Base-by-base conservation (phyloP, 2,888 invertebrate genomes). In the Lasius platythorax region DNA sequence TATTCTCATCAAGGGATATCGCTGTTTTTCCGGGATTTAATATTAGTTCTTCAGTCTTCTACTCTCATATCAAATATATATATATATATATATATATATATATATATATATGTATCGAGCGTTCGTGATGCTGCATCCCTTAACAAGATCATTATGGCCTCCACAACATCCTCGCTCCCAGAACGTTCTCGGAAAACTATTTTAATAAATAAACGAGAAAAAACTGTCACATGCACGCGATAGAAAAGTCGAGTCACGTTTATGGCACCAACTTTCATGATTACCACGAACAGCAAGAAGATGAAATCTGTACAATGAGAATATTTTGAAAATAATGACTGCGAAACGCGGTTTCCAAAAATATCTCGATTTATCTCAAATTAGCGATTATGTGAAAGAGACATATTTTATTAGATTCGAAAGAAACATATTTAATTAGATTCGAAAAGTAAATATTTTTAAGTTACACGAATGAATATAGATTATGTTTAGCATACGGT, bases 111-210 rank as follows among this genome's bases (percentile, higher is more conserved):
- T 28, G 28, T 15, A 37, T 68, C 43, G 58, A 53, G 18, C 33
- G 46, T 33, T 79, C 83, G 78, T 56, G 88, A 33, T 78, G 86
- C 82, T 85, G 87, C 87, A 85, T 85, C 86, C 73, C 63, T 58
- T 75, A 84, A 76, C 66, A 72, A 85, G 74, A 85, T 72, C 82
- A 85, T 90, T 87, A 88, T 53, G 67, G 53, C 46, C 66, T 40
- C 72, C 84, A 67, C 75, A 88, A 86, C 72, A 46, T 87, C 76
- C 89, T 85, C 87, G 87, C 73, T 67, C 73, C 88, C 90, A 85
- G 82, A 86, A 87, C 75, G 75, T 72, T 84, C 63, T 64, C 28
- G 76, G 72, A 46, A 87, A 87, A 87, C 70, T 90, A 90, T 88
- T 85, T 87, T 87, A 87, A 89, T 87, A 90, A 91, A 87, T 74